These are phyloP conservation scores for Neopelma chrysocephalum DNA, from an alignment of 2,797 vertebrate genomes.

Conservation along the genomic window DNA sequence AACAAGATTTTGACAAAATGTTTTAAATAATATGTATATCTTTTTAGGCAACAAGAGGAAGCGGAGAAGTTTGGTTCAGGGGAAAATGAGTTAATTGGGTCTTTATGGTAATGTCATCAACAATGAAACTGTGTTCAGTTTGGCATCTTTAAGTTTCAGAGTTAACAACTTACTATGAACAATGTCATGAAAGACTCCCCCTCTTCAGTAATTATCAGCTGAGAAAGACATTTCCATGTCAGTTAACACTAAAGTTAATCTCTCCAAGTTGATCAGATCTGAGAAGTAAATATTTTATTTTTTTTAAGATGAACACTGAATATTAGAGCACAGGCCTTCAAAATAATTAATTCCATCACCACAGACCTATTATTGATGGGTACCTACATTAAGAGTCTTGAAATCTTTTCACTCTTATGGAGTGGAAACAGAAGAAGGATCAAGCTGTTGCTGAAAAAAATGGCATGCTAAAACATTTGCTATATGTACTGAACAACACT, in stretches of 20 bases:
- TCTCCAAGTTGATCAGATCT: not conserved
- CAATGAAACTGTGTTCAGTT: not conserved
- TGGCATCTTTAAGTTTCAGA: not conserved
- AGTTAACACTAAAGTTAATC: not conserved
- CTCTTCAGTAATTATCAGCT: not conserved
- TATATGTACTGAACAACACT: not conserved
- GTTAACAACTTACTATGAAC: not conserved
- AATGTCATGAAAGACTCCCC: not conserved
- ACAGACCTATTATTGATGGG: not conserved
- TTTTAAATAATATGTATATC: not conserved
- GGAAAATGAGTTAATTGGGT: not conserved
- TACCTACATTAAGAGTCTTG: not conserved
- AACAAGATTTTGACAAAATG: not conserved
- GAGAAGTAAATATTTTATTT: not conserved
- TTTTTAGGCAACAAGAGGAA: not conserved
- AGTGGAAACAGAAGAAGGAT: not conserved
- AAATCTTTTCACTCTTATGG: not conserved
- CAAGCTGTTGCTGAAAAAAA: not conserved
- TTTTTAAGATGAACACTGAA: not conserved
- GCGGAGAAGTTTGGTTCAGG: not conserved
- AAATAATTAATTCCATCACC: not conserved
- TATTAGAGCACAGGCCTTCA: not conserved
- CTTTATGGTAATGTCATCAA: not conserved
- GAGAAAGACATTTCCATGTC: not conserved
- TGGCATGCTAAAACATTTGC: slow-evolving; percentile 6